Base-by-base conservation (phyloP, 1,140 invertebrate species). In the Aphis gossypii region DNA sequence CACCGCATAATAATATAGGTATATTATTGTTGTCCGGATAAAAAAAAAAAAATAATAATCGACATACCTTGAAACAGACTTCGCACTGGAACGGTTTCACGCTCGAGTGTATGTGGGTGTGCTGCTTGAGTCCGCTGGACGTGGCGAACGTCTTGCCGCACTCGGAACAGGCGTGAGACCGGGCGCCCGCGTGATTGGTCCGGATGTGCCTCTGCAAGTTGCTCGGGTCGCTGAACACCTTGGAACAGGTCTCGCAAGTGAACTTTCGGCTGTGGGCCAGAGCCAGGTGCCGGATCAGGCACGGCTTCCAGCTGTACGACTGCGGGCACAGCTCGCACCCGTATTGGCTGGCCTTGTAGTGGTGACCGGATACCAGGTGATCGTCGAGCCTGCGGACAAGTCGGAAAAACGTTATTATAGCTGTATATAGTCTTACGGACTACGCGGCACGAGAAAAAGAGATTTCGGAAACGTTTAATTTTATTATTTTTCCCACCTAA, bases 141-240 rank as follows among this genome's bases (percentile, higher is more conserved):
- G 99, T 99, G 21, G 98, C 98, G 95, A 99, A 99, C 86, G 99
- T 99, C 96, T 99, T 99, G 93, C 99, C 99, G 95, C 99, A 99
- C 96, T 99, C 98, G 89, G 97, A 97, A 95, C 99, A 99, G 93
- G 98, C 98, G 96, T 99, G 99, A 94, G 97, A 97, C 94, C 98
- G 96, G 9, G 98, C 98, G 30, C 98, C 98, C 38, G 98, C 97
- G 97, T 99, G 98, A 95, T 98, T 97, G 82, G 97, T 97, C 94
- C 98, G 96, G 95, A 99, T 99, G 96, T 99, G 99, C 94, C 98
- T 97, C 96, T 99, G 98, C 93, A 99, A 96, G 96, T 99, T 99
- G 95, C 98, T 98, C 94, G 98, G 98, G 96, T 99, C 98, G 94
- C 98, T 98, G 96, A 99, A 99, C 54, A 97, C 97, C 96, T 98